Evolutionary conservation across 92 coral and sea anemone genomes (phyloP), one percentile per base, ranked within the genome.

Genomic region (Scolanthus callimorphus): DNA sequence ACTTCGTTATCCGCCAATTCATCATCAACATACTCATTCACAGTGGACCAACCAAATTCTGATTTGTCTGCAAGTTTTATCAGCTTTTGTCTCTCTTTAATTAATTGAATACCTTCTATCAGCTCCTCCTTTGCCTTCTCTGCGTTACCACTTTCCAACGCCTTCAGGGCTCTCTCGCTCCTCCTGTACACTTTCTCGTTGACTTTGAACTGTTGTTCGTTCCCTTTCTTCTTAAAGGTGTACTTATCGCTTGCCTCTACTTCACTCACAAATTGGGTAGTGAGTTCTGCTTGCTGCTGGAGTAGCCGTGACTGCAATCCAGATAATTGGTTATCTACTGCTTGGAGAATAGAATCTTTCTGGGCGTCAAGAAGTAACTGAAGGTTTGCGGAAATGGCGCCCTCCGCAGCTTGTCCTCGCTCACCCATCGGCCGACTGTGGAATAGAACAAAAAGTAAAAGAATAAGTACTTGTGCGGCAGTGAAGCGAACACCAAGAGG

Each of bases 1-100:
- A 67, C 77, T 50, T 70, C 77, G 29, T 31, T 54, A 2, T 58
- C 67, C 25, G 77, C 68, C 25, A 70, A 59, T 20, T 70, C 61
- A 31, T 70, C 67, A 20, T 50, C 62, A 3, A 49, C 30, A 41
- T 70, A 66, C 41, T 66, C 73, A 15, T 66, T 48, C n/a, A 55
- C 29, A 11, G 63, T 53, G 47, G 63, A 11, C 53, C 55, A 66
- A 10, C 73, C 45, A 54, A 66, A 66, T 34, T 63, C 70, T 11
- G 49, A 29, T 63, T 63, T 63, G 39, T 63, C 70, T 11, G 71
- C 71, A 6, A 65, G 34, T 20, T 54, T 66, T 15, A 55, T 51
- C 0, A 54, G 15, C 41, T 67, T 67, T 29, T 69, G 65, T 45
- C 75, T 29, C 48, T 45, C 39, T 27, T n/a, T n/a, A n/a, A n/a